Conservation (phyloP, 2,113 vertebrate species). For the Ophiodon elongatus region DNA sequence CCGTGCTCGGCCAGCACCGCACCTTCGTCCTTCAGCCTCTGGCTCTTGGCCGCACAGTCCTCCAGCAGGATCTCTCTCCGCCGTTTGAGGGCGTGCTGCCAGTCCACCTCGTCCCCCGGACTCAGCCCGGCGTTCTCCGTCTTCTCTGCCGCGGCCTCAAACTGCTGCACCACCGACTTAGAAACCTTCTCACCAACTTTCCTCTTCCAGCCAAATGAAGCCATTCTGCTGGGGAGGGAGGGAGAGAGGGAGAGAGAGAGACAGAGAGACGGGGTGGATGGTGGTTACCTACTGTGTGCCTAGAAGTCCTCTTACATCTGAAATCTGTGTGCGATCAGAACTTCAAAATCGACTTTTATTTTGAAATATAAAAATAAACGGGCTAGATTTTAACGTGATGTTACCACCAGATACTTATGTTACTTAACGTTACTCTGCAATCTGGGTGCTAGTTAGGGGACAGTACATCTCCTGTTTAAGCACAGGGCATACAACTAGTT, state of each 20-base stretch:
- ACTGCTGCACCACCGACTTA: slow-evolving; percentile 89
- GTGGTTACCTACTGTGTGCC: not conserved
- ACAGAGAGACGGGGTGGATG: not conserved
- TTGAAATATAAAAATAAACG: not conserved
- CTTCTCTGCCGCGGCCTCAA: slow-evolving; percentile 87
- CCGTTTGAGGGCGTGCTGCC: slow-evolving; percentile 88
- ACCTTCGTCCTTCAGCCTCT: slow-evolving; percentile 91
- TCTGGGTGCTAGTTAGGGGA: not conserved
- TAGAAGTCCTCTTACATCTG: too few relatives aligned
- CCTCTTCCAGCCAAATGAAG: slow-evolving; percentile 97
- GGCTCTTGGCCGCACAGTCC: slow-evolving; percentile 87
- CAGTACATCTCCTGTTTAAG: not conserved
- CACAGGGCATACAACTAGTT: not conserved
- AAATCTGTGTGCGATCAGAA: not conserved
- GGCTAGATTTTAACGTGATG: not conserved
- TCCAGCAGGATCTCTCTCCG: slow-evolving; percentile 87
- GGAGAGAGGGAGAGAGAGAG: too few relatives aligned
- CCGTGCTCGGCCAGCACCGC: slow-evolving; percentile 88
- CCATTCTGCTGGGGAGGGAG: slow-evolving; percentile 82
- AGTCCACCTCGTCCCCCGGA: slow-evolving; percentile 82
- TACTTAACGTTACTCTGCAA: not conserved
- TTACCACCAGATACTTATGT: not conserved
- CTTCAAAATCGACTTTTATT: not conserved
- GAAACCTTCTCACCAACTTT: slow-evolving; percentile 96
- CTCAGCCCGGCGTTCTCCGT: slow-evolving; percentile 70